These are phyloP conservation scores for Monoplex corrugatus DNA, from an alignment of 2,888 invertebrate species.

Conservation along the genomic window DNA sequence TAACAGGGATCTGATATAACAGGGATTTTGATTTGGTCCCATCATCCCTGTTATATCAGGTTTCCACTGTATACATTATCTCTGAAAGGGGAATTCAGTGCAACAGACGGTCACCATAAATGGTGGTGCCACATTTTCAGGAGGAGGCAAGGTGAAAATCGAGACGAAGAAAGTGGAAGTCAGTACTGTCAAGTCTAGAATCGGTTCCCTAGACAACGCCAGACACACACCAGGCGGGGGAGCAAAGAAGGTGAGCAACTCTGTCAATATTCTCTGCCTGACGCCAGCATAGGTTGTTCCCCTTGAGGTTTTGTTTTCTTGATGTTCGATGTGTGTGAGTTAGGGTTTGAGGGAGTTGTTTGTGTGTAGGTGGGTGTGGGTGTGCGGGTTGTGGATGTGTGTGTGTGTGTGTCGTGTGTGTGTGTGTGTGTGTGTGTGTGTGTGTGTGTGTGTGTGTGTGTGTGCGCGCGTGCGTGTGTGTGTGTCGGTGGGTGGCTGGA, in stretches of 20 bases:
- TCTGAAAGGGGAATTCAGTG: too few species aligned
- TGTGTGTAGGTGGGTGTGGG: too few species aligned
- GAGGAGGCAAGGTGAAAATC: conserved; percentile 68
- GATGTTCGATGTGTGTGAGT: background rate
- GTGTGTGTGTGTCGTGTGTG: too few species aligned
- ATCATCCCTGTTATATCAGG: too few species aligned
- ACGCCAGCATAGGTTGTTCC: background rate
- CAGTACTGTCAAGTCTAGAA: conserved; percentile 62
- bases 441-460: background rate
- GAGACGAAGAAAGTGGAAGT: conserved; percentile 58
- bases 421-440: background rate
- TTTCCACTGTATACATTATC: too few species aligned
- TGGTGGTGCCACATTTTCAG: conserved; percentile 45
- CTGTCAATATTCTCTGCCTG: too few species aligned
- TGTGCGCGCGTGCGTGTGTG: background rate
- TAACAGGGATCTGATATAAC: too few species aligned
- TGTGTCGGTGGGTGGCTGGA: background rate
- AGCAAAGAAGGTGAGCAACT: conserved; percentile 67
- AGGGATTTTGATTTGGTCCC: too few species aligned
- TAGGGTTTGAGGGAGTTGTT: background rate
- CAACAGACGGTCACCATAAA: too few species aligned
- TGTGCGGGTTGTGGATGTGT: too few species aligned
- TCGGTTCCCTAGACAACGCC: conserved; percentile 68
- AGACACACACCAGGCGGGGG: conserved; percentile 66
- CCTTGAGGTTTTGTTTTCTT: background rate